Evolutionary conservation across 2,888 invertebrate species (phyloP), one percentile per base, ranked within the genome.

Genomic region (Eupithecia vulgata): DNA sequence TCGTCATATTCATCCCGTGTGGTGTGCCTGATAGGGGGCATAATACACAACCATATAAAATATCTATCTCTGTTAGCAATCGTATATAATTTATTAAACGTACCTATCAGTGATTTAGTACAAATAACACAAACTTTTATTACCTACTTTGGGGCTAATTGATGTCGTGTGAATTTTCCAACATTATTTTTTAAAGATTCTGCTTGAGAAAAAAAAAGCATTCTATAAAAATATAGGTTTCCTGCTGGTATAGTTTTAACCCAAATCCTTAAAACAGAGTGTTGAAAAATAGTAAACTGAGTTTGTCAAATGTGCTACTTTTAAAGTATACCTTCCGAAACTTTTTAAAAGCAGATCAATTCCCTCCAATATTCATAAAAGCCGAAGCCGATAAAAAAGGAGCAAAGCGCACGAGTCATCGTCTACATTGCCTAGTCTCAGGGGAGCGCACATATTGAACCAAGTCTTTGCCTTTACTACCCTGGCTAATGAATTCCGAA

Each of bases 401-500:
- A 77, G 73, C 72, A 73, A 77, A 77, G 78, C 73, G 77, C 76
- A 68, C 72, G 73, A 73, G 72, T 67, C 74, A 59, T 74, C 64
- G 73, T 73, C 42, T 69, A 65, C 75, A 72, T 68, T 68, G 65
- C 65, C 71, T 71, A 70, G 70, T 76, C 61, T 70, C 70, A 72
- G 66, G 71, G 73, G 70, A 85, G 82, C 80, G 84, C 86, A 88
- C 83, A 89, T 86, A 88, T 89, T 87, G 86, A 79, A 84, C 80
- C 80, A 85, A 85, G 85, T 88, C 84, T 86, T 86, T 84, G 80
- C 82, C 81, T 83, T 83, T 87, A 87, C 86, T 88, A 89, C 85
- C 83, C 82, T 85, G 87, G 87, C 88, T 92, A 93, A 93, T 93
- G 90, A 93, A 94, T 92, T 91, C 89, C 81, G 86, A 90, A 90